These are phyloP conservation scores for Chlorops oryzae DNA, from an alignment of 1,140 invertebrate genomes.

Conservation along the genomic window DNA sequence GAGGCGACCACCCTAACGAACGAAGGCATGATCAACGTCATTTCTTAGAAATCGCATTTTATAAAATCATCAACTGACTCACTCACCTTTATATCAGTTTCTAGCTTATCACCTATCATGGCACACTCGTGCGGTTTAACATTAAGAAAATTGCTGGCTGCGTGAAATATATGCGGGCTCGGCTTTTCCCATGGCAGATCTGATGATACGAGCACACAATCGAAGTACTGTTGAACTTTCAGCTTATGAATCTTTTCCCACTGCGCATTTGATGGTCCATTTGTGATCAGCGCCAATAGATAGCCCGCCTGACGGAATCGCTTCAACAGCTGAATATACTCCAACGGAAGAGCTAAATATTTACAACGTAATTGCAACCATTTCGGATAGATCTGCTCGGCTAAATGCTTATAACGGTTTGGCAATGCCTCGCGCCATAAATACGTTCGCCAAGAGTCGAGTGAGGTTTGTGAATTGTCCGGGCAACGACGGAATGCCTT, in stretches of 20 bases:
- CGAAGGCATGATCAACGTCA: neutral
- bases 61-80: neutral
- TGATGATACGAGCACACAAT: conserved; percentile 71
- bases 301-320: conserved; percentile 59
- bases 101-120: conserved; percentile 81
- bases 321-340: conserved; percentile 59
- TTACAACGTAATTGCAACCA: conserved; percentile 72
- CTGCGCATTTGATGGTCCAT: conserved; percentile 75
- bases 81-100: conserved; percentile 69
- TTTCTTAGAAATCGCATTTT: neutral
- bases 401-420: conserved; percentile 63
- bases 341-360: conserved; percentile 59
- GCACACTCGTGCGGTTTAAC: conserved; percentile 67
- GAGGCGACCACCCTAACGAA: conserved; percentile 60
- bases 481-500: conserved; percentile 70
- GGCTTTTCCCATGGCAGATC: conserved; percentile 81
- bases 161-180: conserved; percentile 66
- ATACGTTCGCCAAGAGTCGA: conserved; percentile 68
- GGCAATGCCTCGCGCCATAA: conserved; percentile 72
- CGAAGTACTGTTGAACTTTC: conserved; percentile 64
- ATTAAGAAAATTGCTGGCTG: conserved; percentile 66
- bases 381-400: conserved; percentile 63
- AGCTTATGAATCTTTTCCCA: conserved; percentile 76
- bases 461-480: conserved; percentile 61
- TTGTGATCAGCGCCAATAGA: conserved; percentile 71